Base-by-base conservation (phyloP, 1,140 invertebrate genomes). In the Steinernema feltiae region DNA sequence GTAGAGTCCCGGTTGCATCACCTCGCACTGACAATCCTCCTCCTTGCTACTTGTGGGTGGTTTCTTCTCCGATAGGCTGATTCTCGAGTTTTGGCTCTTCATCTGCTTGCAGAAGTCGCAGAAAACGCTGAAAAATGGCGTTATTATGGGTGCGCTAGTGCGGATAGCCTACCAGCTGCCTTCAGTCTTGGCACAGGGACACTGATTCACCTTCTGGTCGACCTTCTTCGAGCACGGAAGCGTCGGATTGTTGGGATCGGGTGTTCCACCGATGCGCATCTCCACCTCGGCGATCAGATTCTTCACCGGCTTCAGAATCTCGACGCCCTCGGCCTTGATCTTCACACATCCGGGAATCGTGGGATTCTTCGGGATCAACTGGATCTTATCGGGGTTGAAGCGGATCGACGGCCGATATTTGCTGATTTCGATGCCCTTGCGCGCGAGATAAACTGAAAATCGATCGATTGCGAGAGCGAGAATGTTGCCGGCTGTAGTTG, bases 41-140 rank as follows among this genome's bases (percentile, higher is more conserved):
- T 63, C 53, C 7, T 3, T 71, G 12, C 17, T 30, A 30, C 29
- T 27, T 7, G 29, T 27, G 77, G 70, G 31, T 17, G 21, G 32
- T 69, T 78, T 69, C n/a, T 30, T n/a, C 74, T 83, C 81, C 0
- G 72, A 73, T 3, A 84, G 32, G 3, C 81, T 81, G 31, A 83
- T 63, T 31, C 75, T 41, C 17, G 81, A 70, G 24, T 70, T 41
- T 74, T 85, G 84, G n/a, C 79, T 81, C n/a, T 79, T 76, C 71
- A 85, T 81, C 79, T 85, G 84, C 30, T 86, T 80, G 76, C 84
- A 85, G 76, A 85, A 85, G 69, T 85, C 84, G 53, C 84, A 85
- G 76, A 85, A 85, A 15, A 85, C 79, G 73, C 84, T 85, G 48
- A 71, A 85, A 78, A 46, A 18, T 7, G 48, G 17, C 17, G 18